Evolutionary conservation across 1,140 invertebrate species (phyloP).

Genomic region (Reticulitermes speratus): DNA sequence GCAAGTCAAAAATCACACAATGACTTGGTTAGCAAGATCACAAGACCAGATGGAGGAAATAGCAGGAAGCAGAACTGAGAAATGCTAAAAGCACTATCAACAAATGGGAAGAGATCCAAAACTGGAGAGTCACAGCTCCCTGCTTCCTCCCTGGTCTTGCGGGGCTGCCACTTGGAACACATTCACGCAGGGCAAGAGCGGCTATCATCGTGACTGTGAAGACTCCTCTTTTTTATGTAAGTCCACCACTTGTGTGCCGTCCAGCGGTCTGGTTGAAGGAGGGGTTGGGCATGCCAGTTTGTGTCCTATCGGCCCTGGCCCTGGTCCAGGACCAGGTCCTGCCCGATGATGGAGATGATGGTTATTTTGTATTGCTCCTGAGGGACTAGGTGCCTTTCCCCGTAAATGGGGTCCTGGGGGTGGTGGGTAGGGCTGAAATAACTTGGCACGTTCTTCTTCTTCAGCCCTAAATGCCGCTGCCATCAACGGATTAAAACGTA

Average conservation of each 20-base stretch:
- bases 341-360: slow-evolving; percentile 52
- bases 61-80: not conserved
- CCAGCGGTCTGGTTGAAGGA: slow-evolving; percentile 39
- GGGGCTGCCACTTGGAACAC: not conserved
- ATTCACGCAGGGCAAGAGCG: not conserved
- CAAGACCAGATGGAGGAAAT: not conserved
- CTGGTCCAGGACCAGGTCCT: slow-evolving; percentile 47
- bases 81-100: not conserved
- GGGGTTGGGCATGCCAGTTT: slow-evolving; percentile 30
- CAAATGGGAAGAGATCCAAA: not conserved
- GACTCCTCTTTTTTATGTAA: slow-evolving; percentile 54
- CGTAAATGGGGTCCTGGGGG: slow-evolving; percentile 46
- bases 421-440: slow-evolving; percentile 65
- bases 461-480: slow-evolving; percentile 63
- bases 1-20: slow-evolving; percentile 17
- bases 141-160: not conserved
- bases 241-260: slow-evolving; percentile 45
- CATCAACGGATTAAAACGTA: slow-evolving; percentile 70
- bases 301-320: slow-evolving; percentile 38
- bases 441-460: slow-evolving; percentile 66
- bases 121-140: not conserved
- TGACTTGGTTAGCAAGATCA: slow-evolving; percentile 18
- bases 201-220: slow-evolving; percentile 53
- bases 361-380: slow-evolving; percentile 51
- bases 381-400: slow-evolving; percentile 60